Conservation (phyloP, 2,797 vertebrate species). For the Cossypha polioptera region DNA sequence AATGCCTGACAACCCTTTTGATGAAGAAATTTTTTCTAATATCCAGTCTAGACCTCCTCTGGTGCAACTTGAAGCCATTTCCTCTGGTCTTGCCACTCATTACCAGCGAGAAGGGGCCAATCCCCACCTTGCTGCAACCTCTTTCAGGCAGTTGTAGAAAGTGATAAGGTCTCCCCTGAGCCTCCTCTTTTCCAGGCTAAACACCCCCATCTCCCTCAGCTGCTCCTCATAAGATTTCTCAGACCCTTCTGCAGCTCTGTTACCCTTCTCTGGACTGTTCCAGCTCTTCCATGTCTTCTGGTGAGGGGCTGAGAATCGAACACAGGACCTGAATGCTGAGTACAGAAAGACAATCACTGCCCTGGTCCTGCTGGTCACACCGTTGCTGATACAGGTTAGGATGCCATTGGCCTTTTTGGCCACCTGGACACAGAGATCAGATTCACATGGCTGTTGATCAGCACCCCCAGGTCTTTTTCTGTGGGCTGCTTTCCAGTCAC, state of each 20-base stretch:
- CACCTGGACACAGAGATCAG: fast-evolving
- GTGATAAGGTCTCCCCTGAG: not conserved
- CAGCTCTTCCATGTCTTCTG: not conserved
- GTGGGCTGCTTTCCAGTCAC: not conserved
- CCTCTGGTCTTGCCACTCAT: not conserved
- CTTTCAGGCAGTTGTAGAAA: not conserved
- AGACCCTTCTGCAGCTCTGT: not conserved
- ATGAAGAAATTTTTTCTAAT: not conserved
- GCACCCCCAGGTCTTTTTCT: not conserved
- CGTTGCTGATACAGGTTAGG: not conserved
- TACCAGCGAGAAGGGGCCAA: not conserved
- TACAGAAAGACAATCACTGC: not conserved
- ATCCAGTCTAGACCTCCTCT: not conserved
- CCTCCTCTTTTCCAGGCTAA: not conserved
- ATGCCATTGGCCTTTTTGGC: not conserved
- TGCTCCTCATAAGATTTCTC: not conserved
- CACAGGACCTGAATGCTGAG: fast-evolving
- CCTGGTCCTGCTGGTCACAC: not conserved
- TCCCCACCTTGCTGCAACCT: not conserved
- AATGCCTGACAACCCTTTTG: not conserved
- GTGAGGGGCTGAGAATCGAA: fast-evolving
- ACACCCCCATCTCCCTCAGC: not conserved
- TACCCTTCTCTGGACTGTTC: not conserved
- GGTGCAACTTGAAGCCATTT: not conserved
- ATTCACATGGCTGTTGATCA: fast-evolving